phyloP scores from a whole-genome alignment of 2,797 vertebrate genomes.

The Percopsis omiscomaycus region DNA sequence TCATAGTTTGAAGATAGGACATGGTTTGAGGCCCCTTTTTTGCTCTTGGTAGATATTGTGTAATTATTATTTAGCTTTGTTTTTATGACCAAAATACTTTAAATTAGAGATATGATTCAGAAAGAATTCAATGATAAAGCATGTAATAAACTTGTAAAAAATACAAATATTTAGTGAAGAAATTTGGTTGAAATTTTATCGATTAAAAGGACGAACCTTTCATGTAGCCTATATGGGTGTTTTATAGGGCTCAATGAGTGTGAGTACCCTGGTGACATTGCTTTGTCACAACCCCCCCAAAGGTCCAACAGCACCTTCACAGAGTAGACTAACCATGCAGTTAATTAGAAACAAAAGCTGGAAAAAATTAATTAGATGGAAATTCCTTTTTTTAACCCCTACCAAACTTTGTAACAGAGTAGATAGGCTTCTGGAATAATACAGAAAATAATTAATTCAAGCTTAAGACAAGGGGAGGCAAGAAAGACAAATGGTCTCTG shows the following conservation, averaged over 20 bases:
- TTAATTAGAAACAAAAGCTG: conserved; percentile 84
- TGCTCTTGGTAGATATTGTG: conserved; percentile 31
- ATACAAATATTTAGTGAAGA: neutral
- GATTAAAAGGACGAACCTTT: too few relatives aligned
- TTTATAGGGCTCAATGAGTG: conserved; percentile 32
- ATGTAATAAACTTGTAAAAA: neutral
- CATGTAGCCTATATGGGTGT: conserved; percentile 22
- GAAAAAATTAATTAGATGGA: conserved; percentile 78
- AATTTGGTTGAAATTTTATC: neutral
- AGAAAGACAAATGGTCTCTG: conserved; percentile 65
- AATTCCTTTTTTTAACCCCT: conserved; percentile 61
- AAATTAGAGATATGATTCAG: neutral
- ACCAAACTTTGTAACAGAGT: conserved; percentile 73
- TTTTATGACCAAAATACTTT: conserved; percentile 28
- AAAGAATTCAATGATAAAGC: neutral
- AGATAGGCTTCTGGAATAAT: conserved; percentile 66
- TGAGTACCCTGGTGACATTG: conserved; percentile 48
- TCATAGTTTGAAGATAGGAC: conserved; percentile 74
- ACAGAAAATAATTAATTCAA: conserved; percentile 68
- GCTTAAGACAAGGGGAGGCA: conserved; percentile 50
- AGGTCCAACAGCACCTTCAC: conserved; percentile 43
- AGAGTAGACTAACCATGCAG: conserved; percentile 76
- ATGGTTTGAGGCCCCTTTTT: conserved; percentile 47
- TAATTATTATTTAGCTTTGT: conserved; percentile 25
- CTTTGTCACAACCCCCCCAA: conserved; percentile 48